Percentiles rank a stretch among this genome's conserved stretches.
Evolutionary conservation across 2,888 invertebrate genomes (phyloP).

Genomic region (Acrobasis suavella): DNA sequence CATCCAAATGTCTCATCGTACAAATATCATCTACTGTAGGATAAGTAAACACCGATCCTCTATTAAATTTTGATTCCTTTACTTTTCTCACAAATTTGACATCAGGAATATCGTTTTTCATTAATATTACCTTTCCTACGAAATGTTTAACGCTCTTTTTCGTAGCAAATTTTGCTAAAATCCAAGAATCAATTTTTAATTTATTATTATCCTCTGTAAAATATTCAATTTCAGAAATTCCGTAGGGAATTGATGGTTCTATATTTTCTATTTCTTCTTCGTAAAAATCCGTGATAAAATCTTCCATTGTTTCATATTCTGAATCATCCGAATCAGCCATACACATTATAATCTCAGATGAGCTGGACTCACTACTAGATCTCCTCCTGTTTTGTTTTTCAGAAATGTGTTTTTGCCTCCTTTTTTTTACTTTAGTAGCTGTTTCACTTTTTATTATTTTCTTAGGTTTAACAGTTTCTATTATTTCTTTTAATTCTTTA

Average conservation of each 20-base stretch:
- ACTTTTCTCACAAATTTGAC: not conserved
- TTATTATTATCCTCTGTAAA: not conserved
- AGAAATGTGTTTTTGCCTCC: not conserved
- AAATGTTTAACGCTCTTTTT: not conserved
- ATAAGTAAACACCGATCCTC: not conserved
- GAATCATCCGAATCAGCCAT: not conserved
- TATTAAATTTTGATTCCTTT: not conserved
- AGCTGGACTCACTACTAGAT: not conserved
- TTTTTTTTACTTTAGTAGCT: not conserved
- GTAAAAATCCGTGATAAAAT: not conserved
- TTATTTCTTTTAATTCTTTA: too few relatives aligned
- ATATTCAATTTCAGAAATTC: not conserved
- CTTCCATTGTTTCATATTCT: not conserved
- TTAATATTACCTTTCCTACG: not conserved
- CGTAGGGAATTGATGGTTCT: not conserved
- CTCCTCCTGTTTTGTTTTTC: not conserved
- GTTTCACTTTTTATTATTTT: not conserved
- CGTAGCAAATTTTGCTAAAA: not conserved
- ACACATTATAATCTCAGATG: not conserved
- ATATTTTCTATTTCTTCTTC: slow-evolving; percentile 4
- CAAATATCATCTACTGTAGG: not conserved
- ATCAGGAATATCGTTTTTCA: not conserved
- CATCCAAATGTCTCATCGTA: not conserved
- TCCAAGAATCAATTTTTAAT: not conserved
- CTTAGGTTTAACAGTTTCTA: too few relatives aligned